Percentiles rank a stretch among this genome's conserved stretches.
Conservation (phyloP, 2,113 vertebrate genomes). For the Tupaia tana region DNA sequence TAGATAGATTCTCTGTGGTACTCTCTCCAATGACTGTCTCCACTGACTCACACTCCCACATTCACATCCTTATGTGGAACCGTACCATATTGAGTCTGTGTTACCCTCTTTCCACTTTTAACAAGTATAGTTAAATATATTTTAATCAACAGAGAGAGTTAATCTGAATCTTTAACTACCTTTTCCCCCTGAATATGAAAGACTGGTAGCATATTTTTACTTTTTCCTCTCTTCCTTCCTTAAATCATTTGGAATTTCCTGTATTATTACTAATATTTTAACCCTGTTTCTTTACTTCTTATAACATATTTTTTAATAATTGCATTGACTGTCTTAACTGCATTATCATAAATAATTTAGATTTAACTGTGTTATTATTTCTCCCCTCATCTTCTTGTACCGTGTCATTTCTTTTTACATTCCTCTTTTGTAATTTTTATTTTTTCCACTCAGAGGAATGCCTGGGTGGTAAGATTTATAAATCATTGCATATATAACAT, state of each 20-base stretch:
- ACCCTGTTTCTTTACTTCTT: neutral
- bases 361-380: neutral
- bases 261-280: neutral
- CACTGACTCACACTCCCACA: neutral
- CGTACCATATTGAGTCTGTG: neutral
- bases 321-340: neutral
- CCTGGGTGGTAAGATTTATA: neutral
- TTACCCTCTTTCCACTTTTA: neutral
- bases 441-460: neutral
- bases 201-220: neutral
- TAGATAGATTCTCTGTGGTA: neutral
- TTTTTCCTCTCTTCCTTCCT: neutral
- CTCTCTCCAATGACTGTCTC: neutral
- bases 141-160: neutral
- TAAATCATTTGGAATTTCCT: slow-evolving; percentile 17
- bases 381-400: neutral
- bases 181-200: neutral
- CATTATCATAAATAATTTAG: slow-evolving; percentile 23
- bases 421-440: neutral
- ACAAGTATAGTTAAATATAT: neutral
- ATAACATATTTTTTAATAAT: slow-evolving; percentile 28
- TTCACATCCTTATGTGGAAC: neutral
- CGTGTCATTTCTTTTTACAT: neutral
- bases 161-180: neutral
- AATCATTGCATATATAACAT: neutral